phyloP scores from a whole-genome alignment of 2,888 invertebrate genomes.

The Eurytoma adleriae region DNA sequence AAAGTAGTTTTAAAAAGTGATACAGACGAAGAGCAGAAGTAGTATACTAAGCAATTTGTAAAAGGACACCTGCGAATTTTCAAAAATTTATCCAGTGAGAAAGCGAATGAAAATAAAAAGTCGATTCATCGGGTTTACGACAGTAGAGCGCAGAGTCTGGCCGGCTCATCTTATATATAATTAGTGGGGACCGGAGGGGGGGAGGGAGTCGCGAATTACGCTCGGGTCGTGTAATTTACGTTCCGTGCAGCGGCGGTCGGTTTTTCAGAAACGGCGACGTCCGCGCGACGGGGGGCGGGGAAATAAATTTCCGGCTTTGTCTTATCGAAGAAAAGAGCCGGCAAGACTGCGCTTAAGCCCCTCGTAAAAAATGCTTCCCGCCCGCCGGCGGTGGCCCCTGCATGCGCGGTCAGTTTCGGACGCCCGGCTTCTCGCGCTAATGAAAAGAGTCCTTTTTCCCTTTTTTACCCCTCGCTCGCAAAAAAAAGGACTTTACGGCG shows the following conservation, averaged over 20 bases:
- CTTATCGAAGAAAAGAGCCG: conserved; percentile 50
- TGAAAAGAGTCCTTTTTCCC: conserved; percentile 31
- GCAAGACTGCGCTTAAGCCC: conserved; percentile 37
- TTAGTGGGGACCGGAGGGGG: conserved; percentile 24
- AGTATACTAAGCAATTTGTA: no score
- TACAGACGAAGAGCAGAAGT: neutral
- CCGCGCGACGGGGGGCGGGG: neutral
- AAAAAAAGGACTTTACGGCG: no score
- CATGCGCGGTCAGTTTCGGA: conserved; percentile 41
- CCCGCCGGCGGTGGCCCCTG: neutral
- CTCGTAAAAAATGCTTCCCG: conserved; percentile 43
- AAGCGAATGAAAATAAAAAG: conserved; percentile 39
- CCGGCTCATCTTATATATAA: conserved; percentile 34
- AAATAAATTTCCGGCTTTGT: conserved; percentile 55
- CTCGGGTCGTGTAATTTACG: conserved; percentile 40
- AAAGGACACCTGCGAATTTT: neutral
- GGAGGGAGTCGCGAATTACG: conserved; percentile 34
- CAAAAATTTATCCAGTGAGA: no score
- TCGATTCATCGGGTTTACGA: conserved; percentile 46
- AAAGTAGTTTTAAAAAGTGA: neutral
- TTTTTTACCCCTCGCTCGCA: neutral
- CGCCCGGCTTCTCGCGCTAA: conserved; percentile 29
- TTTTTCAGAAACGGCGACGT: conserved; percentile 12
- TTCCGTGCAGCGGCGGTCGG: neutral
- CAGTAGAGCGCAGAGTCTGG: neutral